Conservation (phyloP, 2,797 vertebrate genomes). For the Pseudomugil gertrudae region DNA sequence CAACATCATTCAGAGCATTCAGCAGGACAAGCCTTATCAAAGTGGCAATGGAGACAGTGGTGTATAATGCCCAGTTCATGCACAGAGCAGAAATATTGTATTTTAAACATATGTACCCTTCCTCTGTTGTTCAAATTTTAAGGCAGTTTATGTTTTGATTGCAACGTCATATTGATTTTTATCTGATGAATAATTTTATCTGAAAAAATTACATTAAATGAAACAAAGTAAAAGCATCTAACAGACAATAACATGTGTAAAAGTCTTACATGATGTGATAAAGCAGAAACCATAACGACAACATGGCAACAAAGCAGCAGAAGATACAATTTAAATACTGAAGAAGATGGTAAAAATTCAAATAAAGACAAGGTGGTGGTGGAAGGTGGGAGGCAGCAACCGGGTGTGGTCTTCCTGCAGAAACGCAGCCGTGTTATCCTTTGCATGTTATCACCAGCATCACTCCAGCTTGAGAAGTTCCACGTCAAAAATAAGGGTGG, state of each 20-base stretch:
- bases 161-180: constrained; percentile 69
- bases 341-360: constrained; percentile 62
- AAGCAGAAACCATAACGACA: constrained; percentile 66
- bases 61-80: constrained; percentile 89
- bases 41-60: constrained; percentile 91
- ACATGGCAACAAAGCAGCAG: constrained; percentile 72
- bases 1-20: constrained; percentile 83
- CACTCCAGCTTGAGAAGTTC: constrained; percentile 97
- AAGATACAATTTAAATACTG: constrained; percentile 64
- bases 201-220: constrained; percentile 82
- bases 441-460: constrained; percentile 45
- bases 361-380: constrained; percentile 27
- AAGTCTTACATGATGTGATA: constrained; percentile 34
- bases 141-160: constrained; percentile 83
- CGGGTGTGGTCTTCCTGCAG: constrained; percentile 53
- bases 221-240: constrained; percentile 61
- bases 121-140: constrained; percentile 83
- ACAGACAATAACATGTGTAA: constrained; percentile 54
- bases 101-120: constrained; percentile 77
- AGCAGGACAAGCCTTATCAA: constrained; percentile 86
- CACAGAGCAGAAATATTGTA: constrained; percentile 80
- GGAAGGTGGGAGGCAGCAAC: constrained; percentile 44
- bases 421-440: constrained; percentile 46
- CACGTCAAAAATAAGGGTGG: constrained; percentile 97
- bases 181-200: constrained; percentile 51